These are phyloP conservation scores for Chrysotoxum bicinctum DNA, from an alignment of 2,888 invertebrate species.

Conservation along the genomic window DNA sequence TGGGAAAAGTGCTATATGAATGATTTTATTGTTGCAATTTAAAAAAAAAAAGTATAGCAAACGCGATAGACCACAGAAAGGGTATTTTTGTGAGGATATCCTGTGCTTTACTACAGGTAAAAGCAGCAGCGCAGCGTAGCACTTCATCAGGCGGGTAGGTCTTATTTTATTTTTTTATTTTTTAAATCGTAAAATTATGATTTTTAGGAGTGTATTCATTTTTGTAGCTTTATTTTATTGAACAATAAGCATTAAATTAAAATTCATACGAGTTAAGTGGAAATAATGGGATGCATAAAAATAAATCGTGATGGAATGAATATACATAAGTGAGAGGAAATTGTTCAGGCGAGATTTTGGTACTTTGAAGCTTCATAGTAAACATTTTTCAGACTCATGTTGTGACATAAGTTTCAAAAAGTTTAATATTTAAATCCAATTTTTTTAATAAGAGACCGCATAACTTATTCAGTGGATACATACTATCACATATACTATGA, in stretches of 20 bases:
- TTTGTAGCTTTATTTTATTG: constrained; percentile 46
- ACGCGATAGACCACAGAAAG: constrained; percentile 21
- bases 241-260: constrained; percentile 49
- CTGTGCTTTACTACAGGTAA: neutral
- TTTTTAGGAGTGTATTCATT: constrained; percentile 33
- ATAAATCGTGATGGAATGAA: neutral
- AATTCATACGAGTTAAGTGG: constrained; percentile 30
- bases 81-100: constrained; percentile 1
- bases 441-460: too few relatives aligned
- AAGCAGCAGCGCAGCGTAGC: neutral
- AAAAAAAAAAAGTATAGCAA: neutral
- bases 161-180: neutral
- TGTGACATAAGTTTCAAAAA: too few relatives aligned
- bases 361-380: too few relatives aligned
- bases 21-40: constrained; percentile 64
- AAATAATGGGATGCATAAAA: neutral
- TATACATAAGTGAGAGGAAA: neutral
- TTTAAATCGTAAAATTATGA: constrained; percentile 41
- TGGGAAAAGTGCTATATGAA: constrained; percentile 30
- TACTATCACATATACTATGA: too few relatives aligned
- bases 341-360: neutral
- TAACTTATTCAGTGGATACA: too few relatives aligned
- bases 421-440: too few relatives aligned
- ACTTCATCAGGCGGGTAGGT: constrained; percentile 6
- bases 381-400: too few relatives aligned